A percentile compares a stretch with the other conserved stretches of the same genome.
Conservation (phyloP, 2,113 vertebrate species). For the Zapus hudsonius region DNA sequence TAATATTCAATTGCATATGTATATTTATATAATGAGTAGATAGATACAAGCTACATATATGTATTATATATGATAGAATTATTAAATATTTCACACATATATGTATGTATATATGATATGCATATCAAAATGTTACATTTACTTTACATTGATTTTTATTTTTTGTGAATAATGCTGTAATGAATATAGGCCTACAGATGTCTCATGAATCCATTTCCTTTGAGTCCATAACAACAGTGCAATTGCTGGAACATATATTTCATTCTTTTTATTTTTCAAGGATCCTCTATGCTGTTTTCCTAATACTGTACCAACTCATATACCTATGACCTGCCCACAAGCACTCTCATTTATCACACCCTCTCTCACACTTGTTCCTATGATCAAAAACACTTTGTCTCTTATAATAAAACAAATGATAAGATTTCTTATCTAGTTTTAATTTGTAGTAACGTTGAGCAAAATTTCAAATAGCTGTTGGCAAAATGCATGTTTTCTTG, state of each 20-base stretch:
- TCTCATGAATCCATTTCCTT: neutral
- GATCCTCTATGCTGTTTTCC: too few relatives aligned
- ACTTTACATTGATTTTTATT: neutral
- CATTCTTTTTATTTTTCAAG: too few relatives aligned
- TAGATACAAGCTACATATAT: neutral
- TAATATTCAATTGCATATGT: neutral
- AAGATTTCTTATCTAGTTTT: too few relatives aligned
- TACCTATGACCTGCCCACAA: too few relatives aligned
- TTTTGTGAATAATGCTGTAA: neutral
- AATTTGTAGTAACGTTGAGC: too few relatives aligned
- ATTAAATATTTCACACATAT: neutral
- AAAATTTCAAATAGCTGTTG: too few relatives aligned
- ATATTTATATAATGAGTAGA: neutral
- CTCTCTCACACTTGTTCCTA: too few relatives aligned
- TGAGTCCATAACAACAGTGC: neutral
- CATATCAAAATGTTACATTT: neutral
- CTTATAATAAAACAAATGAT: too few relatives aligned
- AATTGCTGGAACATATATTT: neutral
- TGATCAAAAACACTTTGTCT: too few relatives aligned
- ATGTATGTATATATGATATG: neutral
- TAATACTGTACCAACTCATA: too few relatives aligned
- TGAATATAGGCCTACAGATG: neutral
- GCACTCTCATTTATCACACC: too few relatives aligned
- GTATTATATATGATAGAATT: neutral
- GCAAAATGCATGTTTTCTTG: too few relatives aligned